Evolutionary conservation across 2,797 vertebrate genomes (phyloP).

Genomic region (Tragopan temminckii): DNA sequence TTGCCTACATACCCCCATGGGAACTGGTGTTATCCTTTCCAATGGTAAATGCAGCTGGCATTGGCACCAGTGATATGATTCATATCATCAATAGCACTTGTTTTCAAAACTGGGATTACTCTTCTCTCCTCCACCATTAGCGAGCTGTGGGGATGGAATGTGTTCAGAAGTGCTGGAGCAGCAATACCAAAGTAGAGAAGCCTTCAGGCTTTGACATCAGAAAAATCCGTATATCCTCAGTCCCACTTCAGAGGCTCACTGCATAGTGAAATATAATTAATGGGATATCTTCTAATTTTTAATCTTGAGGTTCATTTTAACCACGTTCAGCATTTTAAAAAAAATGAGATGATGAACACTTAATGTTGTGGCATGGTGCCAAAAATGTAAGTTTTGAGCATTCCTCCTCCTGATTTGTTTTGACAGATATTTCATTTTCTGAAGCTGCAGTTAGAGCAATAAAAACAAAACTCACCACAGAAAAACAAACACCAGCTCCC

Average conservation of each 20-base stretch:
- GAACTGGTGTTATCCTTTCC: neutral
- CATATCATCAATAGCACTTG: neutral
- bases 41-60: neutral
- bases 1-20: neutral
- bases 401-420: constrained; percentile 60
- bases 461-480: constrained; percentile 57
- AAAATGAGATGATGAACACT: constrained; percentile 1
- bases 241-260: neutral
- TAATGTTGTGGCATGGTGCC: constrained; percentile 21
- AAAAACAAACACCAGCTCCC: constrained; percentile 69
- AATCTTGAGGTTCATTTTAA: constrained; percentile 29
- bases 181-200: neutral
- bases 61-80: neutral
- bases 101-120: constrained; percentile 33
- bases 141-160: neutral
- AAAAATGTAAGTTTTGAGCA: constrained; percentile 6
- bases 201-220: constrained; percentile 41
- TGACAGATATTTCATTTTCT: constrained; percentile 65
- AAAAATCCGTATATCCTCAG: neutral
- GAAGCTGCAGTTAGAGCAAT: constrained; percentile 53
- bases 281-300: neutral
- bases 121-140: neutral
- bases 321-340: neutral
- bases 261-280: constrained; percentile 31
- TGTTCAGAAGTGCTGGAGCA: neutral